Evolutionary conservation across 2,797 vertebrate species (phyloP).

Genomic region (Decapterus maruadsi): DNA sequence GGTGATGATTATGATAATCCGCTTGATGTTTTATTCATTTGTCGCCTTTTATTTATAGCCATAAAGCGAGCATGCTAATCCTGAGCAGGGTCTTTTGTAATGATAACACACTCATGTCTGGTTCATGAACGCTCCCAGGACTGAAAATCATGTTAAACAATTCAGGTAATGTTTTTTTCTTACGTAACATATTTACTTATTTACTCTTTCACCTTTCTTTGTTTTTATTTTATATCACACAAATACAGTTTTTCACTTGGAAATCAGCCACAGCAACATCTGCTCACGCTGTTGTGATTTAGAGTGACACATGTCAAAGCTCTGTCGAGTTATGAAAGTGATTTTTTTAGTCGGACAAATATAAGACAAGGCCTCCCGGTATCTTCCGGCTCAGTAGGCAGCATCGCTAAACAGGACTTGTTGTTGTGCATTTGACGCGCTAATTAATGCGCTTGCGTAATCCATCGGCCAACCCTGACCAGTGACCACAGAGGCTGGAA

Average conservation of each 20-base stretch:
- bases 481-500: conserved; percentile 18
- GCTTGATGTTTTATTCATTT: conserved; percentile 55
- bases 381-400: conserved; percentile 59
- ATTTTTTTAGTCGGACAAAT: conserved; percentile 25
- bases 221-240: conserved; percentile 2
- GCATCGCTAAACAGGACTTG: conserved; percentile 56
- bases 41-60: conserved; percentile 39
- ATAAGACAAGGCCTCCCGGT: conserved; percentile 34
- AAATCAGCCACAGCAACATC: no score
- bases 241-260: not conserved
- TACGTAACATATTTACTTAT: not conserved
- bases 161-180: not conserved
- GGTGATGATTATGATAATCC: conserved; percentile 49
- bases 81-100: conserved; percentile 30
- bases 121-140: not conserved
- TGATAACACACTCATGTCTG: conserved; percentile 6
- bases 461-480: conserved; percentile 39
- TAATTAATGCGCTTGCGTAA: conserved; percentile 74
- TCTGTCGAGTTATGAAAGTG: conserved; percentile 53
- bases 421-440: conserved; percentile 61
- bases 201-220: not conserved
- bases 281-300: no score
- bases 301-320: not conserved
- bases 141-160: not conserved
- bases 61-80: conserved; percentile 9